Evolutionary conservation across 1,140 invertebrate species (phyloP), one percentile per base, ranked within the genome.

Genomic region (Psilanteris sp.): DNA sequence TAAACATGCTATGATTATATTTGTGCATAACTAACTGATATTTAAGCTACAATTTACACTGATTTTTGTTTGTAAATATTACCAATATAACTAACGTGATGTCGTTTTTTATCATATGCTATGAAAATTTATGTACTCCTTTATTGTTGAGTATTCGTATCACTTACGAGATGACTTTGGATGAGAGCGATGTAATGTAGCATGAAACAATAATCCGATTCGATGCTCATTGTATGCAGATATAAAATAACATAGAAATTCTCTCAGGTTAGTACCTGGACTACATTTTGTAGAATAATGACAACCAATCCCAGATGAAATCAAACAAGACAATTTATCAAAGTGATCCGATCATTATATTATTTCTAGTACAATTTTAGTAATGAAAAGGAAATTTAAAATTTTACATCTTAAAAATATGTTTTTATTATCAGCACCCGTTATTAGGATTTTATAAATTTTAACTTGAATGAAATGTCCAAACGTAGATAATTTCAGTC

Each of bases 151-250:
- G 37, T 27, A 11, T 54, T 27, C 48, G 32, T 55, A 55, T 55
- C 31, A 48, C 50, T 55, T 39, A 48, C 31, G 15, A 55, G 20
- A 31, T 7, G 22, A 68, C 41, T 18, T 48, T 15, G 43, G 43
- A 68, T 32, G 52, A 34, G 41, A 29, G 52, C 22, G 29, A 16
- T 2, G 26, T 6, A 22, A 36, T 31, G 26, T 48, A 41, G 44
- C 29, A 10, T 7, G n/a, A 50, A 68, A 57, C 52, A 57, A 57
- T 68, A 57, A 48, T 68, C 64, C 14, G 6, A 37, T 27, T 11
- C 37, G 15, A 31, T 37, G 20, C 41, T 50, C 54, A 59, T 71
- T 71, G 55, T 71, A 71, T 71, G 67, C 31, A 71, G 67, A 71
- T 61, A 54, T 0, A 50, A 18, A 10, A 7, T 5, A n/a, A 34